These are phyloP conservation scores for Varanus salvator DNA, from an alignment of 2,113 vertebrate genomes.

Conservation along the genomic window DNA sequence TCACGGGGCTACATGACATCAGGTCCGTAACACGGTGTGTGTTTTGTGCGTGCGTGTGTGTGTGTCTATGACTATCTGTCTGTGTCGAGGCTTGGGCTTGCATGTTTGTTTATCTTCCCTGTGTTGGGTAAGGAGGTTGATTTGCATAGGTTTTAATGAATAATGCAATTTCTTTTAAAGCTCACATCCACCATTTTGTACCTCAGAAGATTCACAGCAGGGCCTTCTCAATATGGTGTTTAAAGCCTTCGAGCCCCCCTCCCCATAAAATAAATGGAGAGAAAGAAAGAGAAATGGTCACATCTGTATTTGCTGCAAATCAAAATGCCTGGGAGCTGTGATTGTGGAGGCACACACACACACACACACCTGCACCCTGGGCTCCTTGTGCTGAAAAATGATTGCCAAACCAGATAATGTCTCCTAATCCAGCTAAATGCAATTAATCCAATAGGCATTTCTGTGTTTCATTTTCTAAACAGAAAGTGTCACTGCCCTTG, in stretches of 20 bases:
- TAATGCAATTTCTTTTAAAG: slow-evolving; percentile 60
- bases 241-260: slow-evolving; percentile 57
- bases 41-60: slow-evolving; percentile 21
- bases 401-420: slow-evolving; percentile 19
- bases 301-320: slow-evolving; percentile 43
- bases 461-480: slow-evolving; percentile 32
- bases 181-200: slow-evolving; percentile 86
- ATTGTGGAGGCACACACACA: neutral
- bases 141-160: slow-evolving; percentile 67
- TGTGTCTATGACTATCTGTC: neutral
- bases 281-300: neutral
- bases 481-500: slow-evolving; percentile 44
- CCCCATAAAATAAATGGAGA: slow-evolving; percentile 41
- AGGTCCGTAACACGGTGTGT: slow-evolving; percentile 84
- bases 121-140: slow-evolving; percentile 27
- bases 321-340: slow-evolving; percentile 18
- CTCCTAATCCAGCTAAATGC: slow-evolving; percentile 31
- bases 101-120: slow-evolving; percentile 10
- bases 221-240: slow-evolving; percentile 79
- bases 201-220: slow-evolving; percentile 73
- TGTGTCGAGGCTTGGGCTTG: slow-evolving; percentile 30
- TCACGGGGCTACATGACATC: slow-evolving; percentile 94
- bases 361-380: neutral
- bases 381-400: slow-evolving; percentile 54
- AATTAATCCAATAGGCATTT: slow-evolving; percentile 18